Evolutionary conservation across 2,888 invertebrate species (phyloP).

Genomic region (Achlya flavicornis): DNA sequence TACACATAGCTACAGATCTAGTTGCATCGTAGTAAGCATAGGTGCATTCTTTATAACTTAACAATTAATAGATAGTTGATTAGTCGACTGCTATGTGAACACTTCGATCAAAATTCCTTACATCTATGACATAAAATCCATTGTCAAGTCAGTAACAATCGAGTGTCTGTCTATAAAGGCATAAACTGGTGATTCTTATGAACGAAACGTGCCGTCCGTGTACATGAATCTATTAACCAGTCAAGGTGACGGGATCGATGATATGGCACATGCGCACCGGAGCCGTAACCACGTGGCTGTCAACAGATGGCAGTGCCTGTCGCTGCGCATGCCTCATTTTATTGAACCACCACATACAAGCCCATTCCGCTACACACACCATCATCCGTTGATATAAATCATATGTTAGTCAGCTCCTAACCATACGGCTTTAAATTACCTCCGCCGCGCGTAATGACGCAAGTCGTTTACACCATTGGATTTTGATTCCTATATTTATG

Average conservation of each 20-base stretch:
- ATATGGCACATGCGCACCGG: conserved; percentile 59
- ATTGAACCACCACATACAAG: conserved; percentile 70
- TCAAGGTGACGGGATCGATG: conserved; percentile 79
- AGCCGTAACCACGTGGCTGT: conserved; percentile 65
- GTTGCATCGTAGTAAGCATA: too few species aligned
- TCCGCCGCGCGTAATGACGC: conserved; percentile 72
- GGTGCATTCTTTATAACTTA: too few species aligned
- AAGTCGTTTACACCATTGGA: conserved; percentile 40
- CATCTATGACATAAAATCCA: conserved; percentile 14
- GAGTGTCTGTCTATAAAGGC: conserved; percentile 34
- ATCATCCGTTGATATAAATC: conserved; percentile 65
- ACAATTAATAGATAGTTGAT: background rate
- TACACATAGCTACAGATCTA: too few species aligned
- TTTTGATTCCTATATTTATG: conserved; percentile 33
- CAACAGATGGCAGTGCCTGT: conserved; percentile 76
- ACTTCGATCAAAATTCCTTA: conserved; percentile 6
- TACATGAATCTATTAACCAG: conserved; percentile 77
- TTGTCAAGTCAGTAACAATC: conserved; percentile 30
- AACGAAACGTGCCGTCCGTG: conserved; percentile 54
- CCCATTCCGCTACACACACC: conserved; percentile 36
- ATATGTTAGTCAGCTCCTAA: conserved; percentile 73
- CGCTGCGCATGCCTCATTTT: conserved; percentile 72
- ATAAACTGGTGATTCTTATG: conserved; percentile 49
- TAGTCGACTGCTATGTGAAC: background rate
- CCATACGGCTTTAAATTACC: conserved; percentile 79